Evolutionary conservation across 2,797 vertebrate genomes (phyloP).

Genomic region (Urosaurus nigricauda): DNA sequence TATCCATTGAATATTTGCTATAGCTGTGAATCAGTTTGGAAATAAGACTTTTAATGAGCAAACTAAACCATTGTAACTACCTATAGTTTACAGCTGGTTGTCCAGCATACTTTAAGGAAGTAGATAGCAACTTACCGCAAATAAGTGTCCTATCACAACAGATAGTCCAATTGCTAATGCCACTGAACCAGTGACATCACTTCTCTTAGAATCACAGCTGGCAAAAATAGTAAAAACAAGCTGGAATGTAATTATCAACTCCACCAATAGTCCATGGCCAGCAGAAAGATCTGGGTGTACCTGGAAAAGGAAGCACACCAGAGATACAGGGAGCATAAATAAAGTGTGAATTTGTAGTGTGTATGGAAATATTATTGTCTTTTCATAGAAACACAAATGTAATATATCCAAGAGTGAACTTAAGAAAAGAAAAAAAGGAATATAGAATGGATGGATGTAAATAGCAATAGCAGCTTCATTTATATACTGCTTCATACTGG

Average conservation of each 20-base stretch:
- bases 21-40: conserved; percentile 14
- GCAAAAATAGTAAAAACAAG: conserved; percentile 96
- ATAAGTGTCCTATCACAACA: conserved; percentile 94
- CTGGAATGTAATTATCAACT: conserved; percentile 94
- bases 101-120: conserved; percentile 48
- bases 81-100: conserved; percentile 52
- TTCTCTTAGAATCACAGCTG: conserved; percentile 92
- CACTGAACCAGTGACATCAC: conserved; percentile 90
- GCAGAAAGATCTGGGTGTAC: conserved; percentile 86
- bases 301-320: conserved; percentile 74
- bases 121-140: conserved; percentile 89
- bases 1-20: background rate
- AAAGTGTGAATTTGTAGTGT: conserved; percentile 26
- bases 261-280: conserved; percentile 92
- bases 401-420: background rate
- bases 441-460: background rate
- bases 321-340: conserved; percentile 50
- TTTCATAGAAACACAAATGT: background rate
- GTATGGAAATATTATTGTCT: conserved; percentile 18
- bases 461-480: too few relatives aligned
- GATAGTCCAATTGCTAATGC: conserved; percentile 93
- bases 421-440: background rate
- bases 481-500: too few relatives aligned
- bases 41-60: background rate
- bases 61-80: conserved; percentile 31